Percentiles rank a stretch among this genome's conserved stretches.
These are phyloP conservation scores for Trogon melanurus DNA, from an alignment of 2,113 vertebrate genomes.

Conservation along the genomic window DNA sequence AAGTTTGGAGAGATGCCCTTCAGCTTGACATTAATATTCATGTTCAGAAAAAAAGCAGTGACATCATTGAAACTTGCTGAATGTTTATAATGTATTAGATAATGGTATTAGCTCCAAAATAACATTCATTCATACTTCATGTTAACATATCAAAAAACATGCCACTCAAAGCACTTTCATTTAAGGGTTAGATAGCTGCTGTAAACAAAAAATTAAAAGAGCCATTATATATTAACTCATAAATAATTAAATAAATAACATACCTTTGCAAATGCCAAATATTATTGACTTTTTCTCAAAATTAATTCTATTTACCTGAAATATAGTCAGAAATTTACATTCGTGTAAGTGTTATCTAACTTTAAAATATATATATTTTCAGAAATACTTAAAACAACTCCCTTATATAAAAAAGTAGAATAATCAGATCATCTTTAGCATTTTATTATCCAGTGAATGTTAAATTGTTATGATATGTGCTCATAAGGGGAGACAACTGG, in stretches of 20 bases:
- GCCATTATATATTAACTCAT: not conserved
- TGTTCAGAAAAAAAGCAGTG: not conserved
- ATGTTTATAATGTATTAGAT: not conserved
- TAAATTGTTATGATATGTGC: not conserved
- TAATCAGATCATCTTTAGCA: not conserved
- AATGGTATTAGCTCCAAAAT: not conserved
- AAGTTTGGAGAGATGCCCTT: not conserved
- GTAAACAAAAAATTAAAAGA: slow-evolving; percentile 10
- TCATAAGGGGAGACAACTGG: not conserved
- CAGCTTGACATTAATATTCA: not conserved
- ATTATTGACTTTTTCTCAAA: not conserved
- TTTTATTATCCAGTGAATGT: not conserved
- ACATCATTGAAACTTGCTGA: not conserved
- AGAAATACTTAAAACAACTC: not conserved
- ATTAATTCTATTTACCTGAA: not conserved
- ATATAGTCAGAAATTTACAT: not conserved
- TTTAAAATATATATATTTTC: not conserved
- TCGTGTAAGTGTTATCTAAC: not conserved
- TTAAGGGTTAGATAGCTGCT: not conserved
- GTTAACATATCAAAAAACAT: not conserved
- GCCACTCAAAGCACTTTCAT: not conserved
- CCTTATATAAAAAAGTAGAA: not conserved
- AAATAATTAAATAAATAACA: not conserved
- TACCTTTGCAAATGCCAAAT: not conserved
- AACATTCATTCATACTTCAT: not conserved